These are phyloP conservation scores for Odontesthes bonariensis DNA, from an alignment of 2,113 vertebrate species.

Conservation along the genomic window DNA sequence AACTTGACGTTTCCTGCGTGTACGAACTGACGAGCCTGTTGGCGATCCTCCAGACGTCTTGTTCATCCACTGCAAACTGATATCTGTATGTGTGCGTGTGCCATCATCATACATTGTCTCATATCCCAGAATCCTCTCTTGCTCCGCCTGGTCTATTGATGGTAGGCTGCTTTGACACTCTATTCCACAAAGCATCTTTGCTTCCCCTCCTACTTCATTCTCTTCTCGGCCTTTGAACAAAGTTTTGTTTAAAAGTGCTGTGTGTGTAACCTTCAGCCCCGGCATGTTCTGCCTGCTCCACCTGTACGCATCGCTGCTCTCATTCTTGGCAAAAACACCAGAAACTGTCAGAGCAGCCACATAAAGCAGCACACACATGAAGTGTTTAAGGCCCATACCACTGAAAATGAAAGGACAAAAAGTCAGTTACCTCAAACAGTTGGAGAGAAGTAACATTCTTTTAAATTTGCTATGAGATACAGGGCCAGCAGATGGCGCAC, in stretches of 20 bases:
- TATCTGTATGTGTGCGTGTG: conserved; percentile 86
- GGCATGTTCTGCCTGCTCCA: conserved; percentile 88
- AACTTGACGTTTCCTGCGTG: conserved; percentile 87
- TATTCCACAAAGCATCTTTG: conserved; percentile 85
- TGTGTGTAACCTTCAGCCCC: conserved; percentile 82
- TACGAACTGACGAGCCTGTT: background rate
- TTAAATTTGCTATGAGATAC: background rate
- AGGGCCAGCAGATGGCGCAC: conserved; percentile 59
- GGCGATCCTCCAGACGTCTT: background rate
- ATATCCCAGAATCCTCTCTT: conserved; percentile 89
- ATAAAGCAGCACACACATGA: conserved; percentile 80
- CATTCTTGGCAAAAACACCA: conserved; percentile 57
- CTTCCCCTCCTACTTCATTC: conserved; percentile 64
- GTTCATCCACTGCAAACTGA: conserved; percentile 76
- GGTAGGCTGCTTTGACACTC: conserved; percentile 87
- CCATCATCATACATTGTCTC: conserved; percentile 92
- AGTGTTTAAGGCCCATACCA: conserved; percentile 79
- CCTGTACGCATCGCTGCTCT: conserved; percentile 68
- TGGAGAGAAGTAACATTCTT: rapidly evolving
- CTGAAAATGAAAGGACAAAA: conserved; percentile 48
- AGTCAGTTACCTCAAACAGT: too few species aligned
- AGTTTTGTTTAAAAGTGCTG: conserved; percentile 80
- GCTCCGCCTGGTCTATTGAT: conserved; percentile 77
- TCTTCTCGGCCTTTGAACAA: conserved; percentile 66
- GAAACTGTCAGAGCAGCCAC: conserved; percentile 58